Conservation (phyloP, 53 echinoderm and acorn worm genomes). For the Actinopyga echinites region DNA sequence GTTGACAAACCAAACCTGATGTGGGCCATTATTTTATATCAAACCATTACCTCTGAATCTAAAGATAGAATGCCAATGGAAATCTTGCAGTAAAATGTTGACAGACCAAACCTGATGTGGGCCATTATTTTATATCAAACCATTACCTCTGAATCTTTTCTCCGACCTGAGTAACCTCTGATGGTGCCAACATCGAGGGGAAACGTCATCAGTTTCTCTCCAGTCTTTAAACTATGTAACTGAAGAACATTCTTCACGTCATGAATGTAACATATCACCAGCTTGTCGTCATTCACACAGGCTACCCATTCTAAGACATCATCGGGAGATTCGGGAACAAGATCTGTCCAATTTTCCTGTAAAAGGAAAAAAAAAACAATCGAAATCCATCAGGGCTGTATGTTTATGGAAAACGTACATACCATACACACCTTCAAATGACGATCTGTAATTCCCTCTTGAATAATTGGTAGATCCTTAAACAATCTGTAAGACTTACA, state of each 20-base stretch:
- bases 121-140: not conserved
- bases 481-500: no score
- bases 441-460: no score
- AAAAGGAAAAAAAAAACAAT: not conserved
- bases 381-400: no score
- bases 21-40: no score
- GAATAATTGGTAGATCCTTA: no score
- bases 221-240: conserved; percentile 65
- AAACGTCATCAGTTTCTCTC: conserved; percentile 69
- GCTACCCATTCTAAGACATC: conserved; percentile 93
- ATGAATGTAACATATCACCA: conserved; percentile 81
- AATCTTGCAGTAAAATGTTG: no score
- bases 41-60: no score
- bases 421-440: no score
- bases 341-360: conserved; percentile 78
- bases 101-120: not conserved
- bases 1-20: no score
- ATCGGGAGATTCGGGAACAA: conserved; percentile 70
- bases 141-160: conserved; percentile 83
- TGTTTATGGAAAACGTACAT: no score
- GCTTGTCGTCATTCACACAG: conserved; percentile 78
- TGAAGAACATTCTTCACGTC: conserved; percentile 94
- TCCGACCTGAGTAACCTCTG: conserved; percentile 86
- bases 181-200: conserved; percentile 88
- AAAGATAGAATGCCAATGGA: no score